Base-by-base conservation (phyloP, 2,113 vertebrate species). In the Hydropotes inermis region DNA sequence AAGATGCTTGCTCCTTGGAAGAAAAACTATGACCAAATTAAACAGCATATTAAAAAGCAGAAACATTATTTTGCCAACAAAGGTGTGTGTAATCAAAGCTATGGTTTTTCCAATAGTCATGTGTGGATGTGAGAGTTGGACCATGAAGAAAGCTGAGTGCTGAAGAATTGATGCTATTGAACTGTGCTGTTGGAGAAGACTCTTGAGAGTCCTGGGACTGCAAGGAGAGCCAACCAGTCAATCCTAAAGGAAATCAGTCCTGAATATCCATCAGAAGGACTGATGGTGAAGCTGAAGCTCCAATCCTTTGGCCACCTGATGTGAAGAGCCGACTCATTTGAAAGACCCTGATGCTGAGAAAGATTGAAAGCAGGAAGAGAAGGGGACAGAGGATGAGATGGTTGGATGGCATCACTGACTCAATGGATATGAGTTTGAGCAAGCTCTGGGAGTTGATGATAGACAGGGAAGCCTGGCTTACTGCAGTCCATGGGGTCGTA, bases 61-160 rank as follows among this genome's bases (percentile, higher is more conserved):
- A 70, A n/a, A 70, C 36, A 36, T 70, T 70, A 23, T n/a, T 70
- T 70, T 36, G 19, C n/a, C 9, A 36, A 9, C 64, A 6, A 70
- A 70, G 9, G 19, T 70, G 19, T 36, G 64, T 70, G 19, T 70
- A 70, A 36, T 70, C n/a, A 70, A 70, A 70, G n/a, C n/a, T 70
- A 70, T 36, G 17, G 17, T 70, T 70, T 70, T 23, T 36, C 64
- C n/a, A 21, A 2, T 36, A 70, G 19, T 36, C 17, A 36, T 11
- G n/a, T 36, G 11, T 70, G 67, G 67, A 70, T 2, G 0, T 70
- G 19, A 70, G n/a, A 70, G 9, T 36, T 70, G 67, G 67, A 70
- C n/a, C 19, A 23, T 12, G 39, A 23, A 70, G n/a, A 70, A 70
- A 70, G 4, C n/a, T 36, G 17, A 70, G 19, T 0, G 0, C 19